Evolutionary conservation across 1,140 invertebrate genomes (phyloP), one percentile per base, ranked within the genome.

Genomic region (Archegozetes longisetosus): DNA sequence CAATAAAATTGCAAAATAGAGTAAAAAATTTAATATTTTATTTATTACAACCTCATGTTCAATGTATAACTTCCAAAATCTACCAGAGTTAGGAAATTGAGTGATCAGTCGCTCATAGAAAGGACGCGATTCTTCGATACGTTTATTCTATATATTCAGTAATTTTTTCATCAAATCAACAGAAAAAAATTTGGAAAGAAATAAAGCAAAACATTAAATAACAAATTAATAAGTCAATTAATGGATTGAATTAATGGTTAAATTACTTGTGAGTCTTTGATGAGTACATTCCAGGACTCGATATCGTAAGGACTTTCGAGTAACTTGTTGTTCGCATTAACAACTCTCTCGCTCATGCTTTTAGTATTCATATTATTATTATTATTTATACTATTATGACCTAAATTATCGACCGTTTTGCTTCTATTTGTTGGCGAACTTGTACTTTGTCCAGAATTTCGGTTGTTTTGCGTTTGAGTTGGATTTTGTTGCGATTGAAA

Each of bases 11-110:
- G n/a, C n/a, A n/a, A n/a, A n/a, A n/a, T n/a, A n/a, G n/a, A n/a
- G n/a, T n/a, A n/a, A n/a, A n/a, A n/a, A n/a, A n/a, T n/a, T n/a
- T 58, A 25, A 24, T n/a, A 13, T 52, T 58, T 52, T 58, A 63
- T 58, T 40, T 60, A 64, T 62, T 61, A 59, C 60, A 62, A 91
- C 87, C 85, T 98, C 95, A 78, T 97, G 92, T 75, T 98, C 95
- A 68, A 99, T 98, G 75, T 96, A 98, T 64, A 95, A 88, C 76
- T 96, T 97, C 95, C 95, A 98, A 73, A 92, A 99, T 61, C 91
- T 80, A 1, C 93, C 95, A 48, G 90, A 87, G 32, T 90, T 95
- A 4, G 93, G 91, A 71, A 98, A 99, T 20, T 91, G 88, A 17
- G 77, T 74, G 1, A 98, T 87, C 1, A 99, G 76, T 67, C 85